phyloP scores from a whole-genome alignment of 2,113 vertebrate genomes.

The Paratilapia polleni region DNA sequence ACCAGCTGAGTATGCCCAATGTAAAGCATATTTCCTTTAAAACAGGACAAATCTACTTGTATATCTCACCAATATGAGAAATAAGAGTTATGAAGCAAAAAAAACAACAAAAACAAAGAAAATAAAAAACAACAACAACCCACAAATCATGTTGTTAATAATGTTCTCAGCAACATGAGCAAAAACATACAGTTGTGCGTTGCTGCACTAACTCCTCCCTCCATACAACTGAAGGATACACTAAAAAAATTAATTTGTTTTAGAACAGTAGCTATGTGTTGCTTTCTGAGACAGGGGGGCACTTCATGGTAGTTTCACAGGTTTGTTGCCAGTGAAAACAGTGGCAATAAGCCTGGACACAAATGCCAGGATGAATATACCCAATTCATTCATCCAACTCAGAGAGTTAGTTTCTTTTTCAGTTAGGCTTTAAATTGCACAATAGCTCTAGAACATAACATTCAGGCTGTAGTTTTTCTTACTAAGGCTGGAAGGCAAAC shows the following conservation, averaged over 20 bases:
- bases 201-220: background rate
- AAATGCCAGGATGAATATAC: slow-evolving; percentile 11
- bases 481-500: slow-evolving; percentile 2
- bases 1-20: background rate
- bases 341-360: slow-evolving; percentile 3
- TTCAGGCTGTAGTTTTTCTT: slow-evolving; percentile 9
- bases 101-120: background rate
- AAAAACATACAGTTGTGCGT: background rate
- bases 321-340: slow-evolving; percentile 11
- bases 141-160: background rate
- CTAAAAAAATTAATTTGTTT: background rate
- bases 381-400: slow-evolving; percentile 3
- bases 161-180: background rate
- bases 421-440: slow-evolving; percentile 25
- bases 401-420: slow-evolving; percentile 13
- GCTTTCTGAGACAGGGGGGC: background rate
- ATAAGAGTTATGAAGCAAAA: background rate
- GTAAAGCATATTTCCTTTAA: background rate
- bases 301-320: background rate
- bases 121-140: too few relatives aligned
- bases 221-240: background rate
- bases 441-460: slow-evolving; percentile 2
- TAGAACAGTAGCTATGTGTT: background rate
- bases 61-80: background rate
- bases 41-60: background rate